phyloP scores from a whole-genome alignment of 1,140 invertebrate genomes.

The Ephestia elutella region DNA sequence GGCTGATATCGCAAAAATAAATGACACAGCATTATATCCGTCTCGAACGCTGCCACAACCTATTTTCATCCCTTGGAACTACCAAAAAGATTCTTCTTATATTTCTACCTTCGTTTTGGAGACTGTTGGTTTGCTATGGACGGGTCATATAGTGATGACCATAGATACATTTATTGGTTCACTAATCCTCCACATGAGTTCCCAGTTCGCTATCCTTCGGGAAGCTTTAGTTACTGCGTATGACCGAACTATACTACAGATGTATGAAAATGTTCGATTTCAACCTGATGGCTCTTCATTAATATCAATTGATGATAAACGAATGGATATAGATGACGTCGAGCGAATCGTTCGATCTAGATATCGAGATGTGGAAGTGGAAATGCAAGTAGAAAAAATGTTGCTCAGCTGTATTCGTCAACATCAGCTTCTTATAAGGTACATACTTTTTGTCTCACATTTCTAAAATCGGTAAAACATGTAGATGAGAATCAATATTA shows the following conservation, averaged over 20 bases:
- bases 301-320: conserved; percentile 8
- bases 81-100: conserved; percentile 45
- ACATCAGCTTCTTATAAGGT: conserved; percentile 54
- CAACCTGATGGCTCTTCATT: conserved; percentile 3
- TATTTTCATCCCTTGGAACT: conserved; percentile 62
- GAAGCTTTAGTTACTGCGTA: conserved; percentile 60
- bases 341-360: conserved; percentile 35
- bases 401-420: conserved; percentile 49
- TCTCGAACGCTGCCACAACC: conserved; percentile 52
- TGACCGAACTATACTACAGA: conserved; percentile 39
- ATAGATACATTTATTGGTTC: conserved; percentile 64
- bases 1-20: conserved; percentile 36
- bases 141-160: conserved; percentile 64
- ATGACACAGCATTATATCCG: conserved; percentile 34
- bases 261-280: conserved; percentile 24
- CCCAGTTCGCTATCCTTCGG: conserved; percentile 52
- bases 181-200: conserved; percentile 61
- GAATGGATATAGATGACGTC: conserved; percentile 16
- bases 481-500: too few species aligned
- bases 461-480: too few species aligned
- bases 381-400: conserved; percentile 36
- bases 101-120: conserved; percentile 55
- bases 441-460: background rate
- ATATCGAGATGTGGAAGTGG: conserved; percentile 41
- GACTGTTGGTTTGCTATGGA: conserved; percentile 61